Evolutionary conservation across 2,888 invertebrate genomes (phyloP), one percentile per base, ranked within the genome.

Genomic region (Clepsis dumicolana): DNA sequence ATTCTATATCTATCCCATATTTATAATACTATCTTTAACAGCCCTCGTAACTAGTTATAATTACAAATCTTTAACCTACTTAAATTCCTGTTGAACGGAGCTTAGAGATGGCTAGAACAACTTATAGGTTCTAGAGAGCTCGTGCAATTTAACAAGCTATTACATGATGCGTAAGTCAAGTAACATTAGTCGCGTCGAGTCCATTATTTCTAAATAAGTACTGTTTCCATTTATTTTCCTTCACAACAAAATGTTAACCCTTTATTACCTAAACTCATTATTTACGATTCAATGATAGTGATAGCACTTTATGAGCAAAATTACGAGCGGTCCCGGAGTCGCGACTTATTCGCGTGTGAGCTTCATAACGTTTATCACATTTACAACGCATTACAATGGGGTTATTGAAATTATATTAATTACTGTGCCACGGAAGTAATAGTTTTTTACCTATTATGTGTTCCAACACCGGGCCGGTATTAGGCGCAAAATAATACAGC

Each of bases 231-330:
- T n/a, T 21, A 21, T 21, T 48, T 48, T 48, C 48, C 48, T 2
- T 12, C 48, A 21, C 18, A 10, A 48, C 21, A 12, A 56, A 32
- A 27, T 53, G 7, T 38, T 18, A 44, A 44, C 12, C 12, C 10
- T 29, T 29, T 54, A 5, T 29, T 54, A 5, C 21, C 14, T 14
- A 14, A n/a, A 25, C 38, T 35, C 57, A 65, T 57, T 25, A 27
- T 57, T 65, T 48, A 50, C 59, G 25, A 25, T n/a, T 52, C 53
- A 60, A 60, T 65, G 65, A 65, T 52, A 60, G 29, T 65, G 65
- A 65, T 52, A 60, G 29, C 41, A 53, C 21, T 65, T 60, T 52
- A 65, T 41, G 41, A 29, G 59, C 41, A 41, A 14, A 25, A 57
- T 35, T 35, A 35, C 56, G 18, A 53, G 14, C 35, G 35, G n/a